phyloP scores from a whole-genome alignment of 2,797 vertebrate species.

The Chloroceryle inda region DNA sequence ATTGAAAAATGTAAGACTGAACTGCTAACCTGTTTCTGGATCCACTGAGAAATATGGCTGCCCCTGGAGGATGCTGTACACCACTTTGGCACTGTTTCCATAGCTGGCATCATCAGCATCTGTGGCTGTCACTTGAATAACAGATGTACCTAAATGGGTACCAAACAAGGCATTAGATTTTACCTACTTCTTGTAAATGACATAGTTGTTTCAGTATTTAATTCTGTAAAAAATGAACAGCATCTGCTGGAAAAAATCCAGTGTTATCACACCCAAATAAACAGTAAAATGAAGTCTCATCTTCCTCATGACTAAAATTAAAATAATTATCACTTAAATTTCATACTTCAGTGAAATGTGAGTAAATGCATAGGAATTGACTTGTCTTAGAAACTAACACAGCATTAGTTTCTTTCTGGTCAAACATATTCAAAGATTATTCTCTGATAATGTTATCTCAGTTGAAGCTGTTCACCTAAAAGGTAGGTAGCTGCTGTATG shows the following conservation, averaged over 20 bases:
- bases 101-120: constrained; percentile 95
- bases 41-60: constrained; percentile 98
- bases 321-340: not conserved
- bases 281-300: not conserved
- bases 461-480: not conserved
- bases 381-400: not conserved
- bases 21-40: constrained; percentile 90
- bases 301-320: not conserved
- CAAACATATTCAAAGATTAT: not conserved
- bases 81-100: constrained; percentile 95
- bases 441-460: not conserved
- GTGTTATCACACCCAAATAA: not conserved
- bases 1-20: not conserved
- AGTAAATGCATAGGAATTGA: not conserved
- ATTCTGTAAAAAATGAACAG: not conserved
- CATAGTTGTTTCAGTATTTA: not conserved
- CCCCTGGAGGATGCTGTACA: constrained; percentile 96
- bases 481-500: not conserved
- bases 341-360: not conserved
- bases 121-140: constrained; percentile 91
- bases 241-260: not conserved
- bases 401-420: not conserved
- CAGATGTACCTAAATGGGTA: constrained; percentile 88
- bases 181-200: not conserved
- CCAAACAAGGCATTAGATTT: constrained; percentile 25